Base-by-base conservation (phyloP, 2,797 vertebrate species). In the Crenichthys baileyi region DNA sequence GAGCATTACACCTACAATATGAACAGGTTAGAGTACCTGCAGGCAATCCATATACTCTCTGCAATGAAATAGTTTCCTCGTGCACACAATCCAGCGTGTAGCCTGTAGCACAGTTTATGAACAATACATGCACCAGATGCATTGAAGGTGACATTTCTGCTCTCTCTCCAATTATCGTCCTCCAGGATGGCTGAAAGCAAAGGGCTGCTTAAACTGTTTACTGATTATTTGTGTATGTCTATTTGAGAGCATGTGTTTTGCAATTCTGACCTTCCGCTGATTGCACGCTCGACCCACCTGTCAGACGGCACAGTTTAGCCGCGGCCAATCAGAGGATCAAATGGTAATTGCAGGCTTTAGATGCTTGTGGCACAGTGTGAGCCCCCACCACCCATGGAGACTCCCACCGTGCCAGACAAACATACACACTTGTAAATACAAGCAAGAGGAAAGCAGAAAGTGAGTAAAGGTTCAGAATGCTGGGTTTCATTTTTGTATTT, bases 291-390 rank as follows among this genome's bases (percentile, higher is more conserved):
- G 74, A 72, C 41, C 79, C 75, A 76, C 76, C 79, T 73, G 26
- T 82, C 58, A 75, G 74, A 60, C 5, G 0, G 39, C 55, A 58
- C 44, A 63, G 70, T 65, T 77, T 75, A 79, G 78, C 79, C 78
- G 74, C 50, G 72, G 65, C 85, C 85, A 87, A 85, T 84, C 82
- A 79, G 56, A 77, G 75, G 76, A 90, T 91, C 79, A 90, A 85
- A 80, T 75, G 58, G 50, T 90, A 88, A 91, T 88, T 90, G 75
- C 50, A 76, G 83, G 74, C 68, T 87, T 81, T 50, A 75, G 70
- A 83, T 65, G 51, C 67, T 61, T 48, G 72, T 79, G 79, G 76
- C 83, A 78, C 36, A 78, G 71, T 73, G 72, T 83, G 86, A 85
- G 83, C 56, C 72, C 22, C 73, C 44, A 65, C 67, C 36, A 76